phyloP scores from a whole-genome alignment of 2,888 invertebrate genomes.

The Tetheella fluctuosa region DNA sequence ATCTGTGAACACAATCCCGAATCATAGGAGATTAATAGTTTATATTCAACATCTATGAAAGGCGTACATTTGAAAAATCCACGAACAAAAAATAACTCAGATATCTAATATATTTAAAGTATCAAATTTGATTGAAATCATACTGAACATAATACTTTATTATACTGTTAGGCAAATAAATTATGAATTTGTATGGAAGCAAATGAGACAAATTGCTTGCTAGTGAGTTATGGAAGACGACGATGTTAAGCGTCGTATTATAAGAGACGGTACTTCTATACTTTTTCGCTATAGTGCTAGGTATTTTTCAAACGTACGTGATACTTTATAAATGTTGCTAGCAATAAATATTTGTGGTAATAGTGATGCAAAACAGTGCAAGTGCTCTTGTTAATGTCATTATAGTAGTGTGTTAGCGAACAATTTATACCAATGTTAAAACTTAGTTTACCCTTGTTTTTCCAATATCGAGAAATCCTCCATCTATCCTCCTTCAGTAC shows the following conservation, averaged over 20 bases:
- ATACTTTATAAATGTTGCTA: not conserved
- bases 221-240: not conserved
- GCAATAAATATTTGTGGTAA: not conserved
- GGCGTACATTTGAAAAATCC: not conserved
- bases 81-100: not conserved
- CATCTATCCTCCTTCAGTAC: conserved; percentile 17
- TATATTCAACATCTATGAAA: not conserved
- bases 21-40: not conserved
- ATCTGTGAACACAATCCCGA: not conserved
- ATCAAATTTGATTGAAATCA: too few species aligned
- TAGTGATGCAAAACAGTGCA: not conserved
- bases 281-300: not conserved
- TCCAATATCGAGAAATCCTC: conserved; percentile 1
- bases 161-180: too few species aligned
- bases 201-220: too few species aligned
- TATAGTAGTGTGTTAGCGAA: not conserved
- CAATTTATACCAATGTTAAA: conserved; percentile 4
- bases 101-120: too few species aligned
- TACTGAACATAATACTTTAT: too few species aligned
- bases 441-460: conserved; percentile 4
- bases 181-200: not conserved
- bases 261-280: not conserved
- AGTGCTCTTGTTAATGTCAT: not conserved
- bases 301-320: not conserved
- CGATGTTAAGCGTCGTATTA: not conserved